Conservation (phyloP, 2,113 vertebrate species). For the Elgaria multicarinata region DNA sequence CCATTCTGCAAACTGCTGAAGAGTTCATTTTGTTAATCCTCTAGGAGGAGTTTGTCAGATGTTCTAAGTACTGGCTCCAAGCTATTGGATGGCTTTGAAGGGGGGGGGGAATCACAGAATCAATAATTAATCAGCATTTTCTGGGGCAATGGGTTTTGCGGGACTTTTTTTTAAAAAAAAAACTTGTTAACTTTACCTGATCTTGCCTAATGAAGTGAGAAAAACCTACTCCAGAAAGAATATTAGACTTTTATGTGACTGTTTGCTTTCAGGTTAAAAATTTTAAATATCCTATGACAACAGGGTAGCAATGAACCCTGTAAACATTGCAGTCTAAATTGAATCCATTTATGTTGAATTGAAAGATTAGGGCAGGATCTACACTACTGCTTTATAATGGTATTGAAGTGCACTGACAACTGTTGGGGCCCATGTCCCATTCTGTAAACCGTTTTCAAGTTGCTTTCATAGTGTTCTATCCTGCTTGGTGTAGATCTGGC, state of each 20-base stretch:
- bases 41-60: constrained; percentile 65
- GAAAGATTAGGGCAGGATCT: constrained; percentile 10
- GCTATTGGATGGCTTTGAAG: constrained; percentile 54
- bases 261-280: constrained; percentile 54
- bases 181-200: constrained; percentile 54
- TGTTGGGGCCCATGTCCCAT: too few species aligned
- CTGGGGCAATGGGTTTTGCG: constrained; percentile 49
- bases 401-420: too few species aligned
- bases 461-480: too few species aligned
- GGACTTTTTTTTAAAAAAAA: background rate
- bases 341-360: constrained; percentile 55
- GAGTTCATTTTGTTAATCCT: constrained; percentile 70
- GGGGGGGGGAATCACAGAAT: constrained; percentile 64
- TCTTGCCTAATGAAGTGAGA: constrained; percentile 49
- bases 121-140: constrained; percentile 69
- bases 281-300: constrained; percentile 48
- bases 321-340: constrained; percentile 48
- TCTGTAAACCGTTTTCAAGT: too few species aligned
- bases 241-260: constrained; percentile 55
- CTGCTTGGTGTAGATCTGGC: too few species aligned
- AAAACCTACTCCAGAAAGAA: constrained; percentile 55
- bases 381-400: too few species aligned
- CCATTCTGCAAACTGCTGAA: constrained; percentile 57
- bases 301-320: constrained; percentile 46
- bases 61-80: constrained; percentile 61